Conservation (phyloP, 2,113 vertebrate genomes). For the Marcusenius ussheri region DNA sequence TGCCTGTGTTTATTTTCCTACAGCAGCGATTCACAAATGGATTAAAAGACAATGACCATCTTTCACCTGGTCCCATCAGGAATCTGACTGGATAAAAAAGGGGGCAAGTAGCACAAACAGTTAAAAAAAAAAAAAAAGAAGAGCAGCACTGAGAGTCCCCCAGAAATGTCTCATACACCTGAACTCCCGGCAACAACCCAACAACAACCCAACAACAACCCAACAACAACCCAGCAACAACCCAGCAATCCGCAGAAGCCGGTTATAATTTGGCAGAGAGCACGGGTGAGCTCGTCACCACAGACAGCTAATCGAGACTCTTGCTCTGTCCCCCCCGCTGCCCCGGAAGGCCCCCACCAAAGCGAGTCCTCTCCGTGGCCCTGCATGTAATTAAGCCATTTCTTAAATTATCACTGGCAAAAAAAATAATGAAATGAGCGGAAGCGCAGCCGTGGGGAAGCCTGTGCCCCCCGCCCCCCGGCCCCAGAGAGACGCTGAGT, state of each 20-base stretch:
- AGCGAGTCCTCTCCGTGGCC: slow-evolving; percentile 28
- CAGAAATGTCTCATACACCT: not conserved
- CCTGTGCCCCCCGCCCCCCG: not conserved
- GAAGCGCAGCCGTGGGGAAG: not conserved
- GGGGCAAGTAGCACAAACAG: not conserved
- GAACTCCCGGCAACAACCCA: not conserved
- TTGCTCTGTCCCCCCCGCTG: slow-evolving; percentile 38
- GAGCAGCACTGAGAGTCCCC: not conserved
- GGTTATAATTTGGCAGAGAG: not conserved
- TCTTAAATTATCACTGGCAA: slow-evolving; percentile 49
- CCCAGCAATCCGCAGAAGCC: not conserved
- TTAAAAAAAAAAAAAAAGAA: not conserved
- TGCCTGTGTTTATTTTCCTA: not conserved
- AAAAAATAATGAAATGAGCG: not conserved
- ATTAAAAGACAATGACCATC: not conserved
- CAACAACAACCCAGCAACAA: not conserved
- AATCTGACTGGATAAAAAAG: not conserved
- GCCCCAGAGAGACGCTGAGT: not conserved
- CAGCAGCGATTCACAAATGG: not conserved
- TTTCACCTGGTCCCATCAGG: not conserved
- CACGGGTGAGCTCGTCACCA: not conserved
- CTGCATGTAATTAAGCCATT: slow-evolving; percentile 53
- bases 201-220: too few relatives aligned
- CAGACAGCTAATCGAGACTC: slow-evolving; percentile 57
- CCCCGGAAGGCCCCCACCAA: slow-evolving; percentile 24